Evolutionary conservation across 2,888 invertebrate genomes (phyloP).

Genomic region (Cantharis rustica): DNA sequence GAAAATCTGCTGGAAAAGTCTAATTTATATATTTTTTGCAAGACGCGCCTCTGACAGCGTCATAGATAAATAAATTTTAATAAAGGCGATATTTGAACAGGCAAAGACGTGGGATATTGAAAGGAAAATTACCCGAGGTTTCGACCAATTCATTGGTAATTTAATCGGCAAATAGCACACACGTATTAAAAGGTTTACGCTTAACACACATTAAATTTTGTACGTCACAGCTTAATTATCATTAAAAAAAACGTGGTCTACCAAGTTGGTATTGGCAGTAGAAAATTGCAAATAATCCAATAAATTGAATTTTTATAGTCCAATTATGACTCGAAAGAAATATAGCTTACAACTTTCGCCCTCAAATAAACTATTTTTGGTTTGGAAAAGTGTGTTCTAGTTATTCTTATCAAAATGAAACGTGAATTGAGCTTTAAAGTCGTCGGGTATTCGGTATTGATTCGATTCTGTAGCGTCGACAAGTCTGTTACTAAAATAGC

Average conservation of each 20-base stretch:
- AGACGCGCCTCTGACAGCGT: too few relatives aligned
- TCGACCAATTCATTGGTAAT: not conserved
- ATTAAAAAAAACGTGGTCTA: not conserved
- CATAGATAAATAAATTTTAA: not conserved
- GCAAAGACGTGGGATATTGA: not conserved
- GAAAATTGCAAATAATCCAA: not conserved
- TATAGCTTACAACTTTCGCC: not conserved
- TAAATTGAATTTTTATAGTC: not conserved
- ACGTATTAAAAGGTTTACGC: not conserved
- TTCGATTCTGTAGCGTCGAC: slow-evolving; percentile 11
- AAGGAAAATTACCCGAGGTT: not conserved
- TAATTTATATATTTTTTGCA: too few relatives aligned
- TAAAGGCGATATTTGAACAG: not conserved
- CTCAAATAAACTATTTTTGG: not conserved
- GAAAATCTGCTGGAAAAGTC: too few relatives aligned
- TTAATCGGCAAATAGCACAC: not conserved
- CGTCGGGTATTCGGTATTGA: slow-evolving; percentile 11
- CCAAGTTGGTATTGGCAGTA: not conserved
- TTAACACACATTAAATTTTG: not conserved
- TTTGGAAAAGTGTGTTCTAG: not conserved
- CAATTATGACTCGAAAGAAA: not conserved
- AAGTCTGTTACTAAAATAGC: slow-evolving; percentile 22
- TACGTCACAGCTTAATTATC: not conserved
- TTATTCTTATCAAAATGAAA: not conserved
- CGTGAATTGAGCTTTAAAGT: slow-evolving; percentile 14